phyloP scores from a whole-genome alignment of 2,113 vertebrate species.

The Vulpes lagopus region DNA sequence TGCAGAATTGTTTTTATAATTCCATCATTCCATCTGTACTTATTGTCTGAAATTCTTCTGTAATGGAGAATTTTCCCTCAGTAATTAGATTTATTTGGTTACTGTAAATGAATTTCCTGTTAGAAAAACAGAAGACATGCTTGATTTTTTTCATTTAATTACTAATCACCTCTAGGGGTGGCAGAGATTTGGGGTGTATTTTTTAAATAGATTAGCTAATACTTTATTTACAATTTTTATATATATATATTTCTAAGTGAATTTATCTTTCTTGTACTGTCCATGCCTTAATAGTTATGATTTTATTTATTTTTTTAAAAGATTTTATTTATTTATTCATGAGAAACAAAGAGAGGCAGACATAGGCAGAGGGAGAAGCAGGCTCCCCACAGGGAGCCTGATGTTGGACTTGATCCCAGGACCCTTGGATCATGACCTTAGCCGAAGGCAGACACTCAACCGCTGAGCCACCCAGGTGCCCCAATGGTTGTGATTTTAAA shows the following conservation, averaged over 20 bases:
- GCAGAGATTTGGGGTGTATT: neutral
- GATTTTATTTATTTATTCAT: no score
- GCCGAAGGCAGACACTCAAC: no score
- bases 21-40: neutral
- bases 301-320: no score
- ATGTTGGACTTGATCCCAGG: no score
- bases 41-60: constrained; percentile 6
- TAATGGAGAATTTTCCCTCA: neutral
- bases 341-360: no score
- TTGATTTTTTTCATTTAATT: constrained; percentile 30
- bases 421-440: no score
- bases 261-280: constrained; percentile 3
- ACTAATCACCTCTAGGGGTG: neutral
- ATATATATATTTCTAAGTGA: neutral
- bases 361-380: no score
- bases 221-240: neutral
- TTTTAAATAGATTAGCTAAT: neutral
- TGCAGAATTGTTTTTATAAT: constrained; percentile 3
- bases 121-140: constrained; percentile 27
- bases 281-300: no score
- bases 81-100: neutral
- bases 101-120: neutral
- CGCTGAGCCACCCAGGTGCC: no score
- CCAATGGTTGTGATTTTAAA: constrained; percentile 28
- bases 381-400: no score